These are phyloP conservation scores for Brachionus plicatilis DNA, from an alignment of 1,140 invertebrate species.

Conservation along the genomic window DNA sequence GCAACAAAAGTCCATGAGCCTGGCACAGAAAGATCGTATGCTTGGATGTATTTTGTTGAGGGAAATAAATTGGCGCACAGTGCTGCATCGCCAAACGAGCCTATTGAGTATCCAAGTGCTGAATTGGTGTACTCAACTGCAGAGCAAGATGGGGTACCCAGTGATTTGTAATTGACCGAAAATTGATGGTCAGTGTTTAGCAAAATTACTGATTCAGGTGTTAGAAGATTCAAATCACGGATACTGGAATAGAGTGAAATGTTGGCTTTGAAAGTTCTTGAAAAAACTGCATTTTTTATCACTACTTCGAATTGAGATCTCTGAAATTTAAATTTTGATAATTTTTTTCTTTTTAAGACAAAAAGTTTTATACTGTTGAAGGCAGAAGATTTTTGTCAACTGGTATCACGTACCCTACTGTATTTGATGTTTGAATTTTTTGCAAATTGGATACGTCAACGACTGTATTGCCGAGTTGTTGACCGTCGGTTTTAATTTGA, in stretches of 20 bases:
- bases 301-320: neutral
- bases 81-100: neutral
- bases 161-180: neutral
- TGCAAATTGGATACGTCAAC: neutral
- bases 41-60: neutral
- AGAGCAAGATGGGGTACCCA: slow-evolving; percentile 4
- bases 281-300: neutral
- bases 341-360: neutral
- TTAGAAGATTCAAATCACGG: neutral
- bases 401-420: neutral
- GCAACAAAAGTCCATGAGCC: neutral
- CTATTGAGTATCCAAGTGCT: neutral
- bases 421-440: neutral
- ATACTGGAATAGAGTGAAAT: neutral
- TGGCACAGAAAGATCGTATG: neutral
- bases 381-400: neutral
- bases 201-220: neutral
- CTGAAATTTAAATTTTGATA: neutral
- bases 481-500: neutral
- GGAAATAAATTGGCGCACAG: neutral
- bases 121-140: neutral
- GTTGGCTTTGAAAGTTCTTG: neutral
- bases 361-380: neutral
- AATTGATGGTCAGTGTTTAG: neutral
- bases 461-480: neutral